These are phyloP conservation scores for Ciona savignyi DNA, from an alignment of 23 tunicate species.

Conservation along the genomic window DNA sequence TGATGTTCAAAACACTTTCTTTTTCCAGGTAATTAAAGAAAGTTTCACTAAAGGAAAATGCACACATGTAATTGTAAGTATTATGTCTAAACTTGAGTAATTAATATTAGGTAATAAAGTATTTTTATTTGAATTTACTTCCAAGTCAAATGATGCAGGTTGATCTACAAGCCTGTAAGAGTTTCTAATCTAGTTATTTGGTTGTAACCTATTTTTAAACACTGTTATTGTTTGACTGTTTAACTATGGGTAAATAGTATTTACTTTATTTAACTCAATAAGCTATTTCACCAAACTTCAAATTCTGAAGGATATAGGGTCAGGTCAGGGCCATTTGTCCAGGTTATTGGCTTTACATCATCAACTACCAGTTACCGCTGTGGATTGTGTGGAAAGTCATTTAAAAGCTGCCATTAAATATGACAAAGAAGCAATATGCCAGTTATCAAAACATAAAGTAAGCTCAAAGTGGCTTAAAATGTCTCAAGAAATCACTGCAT, in stretches of 20 bases:
- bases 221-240: not conserved
- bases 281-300: too few relatives aligned
- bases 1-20: too few relatives aligned
- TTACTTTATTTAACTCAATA: too few relatives aligned
- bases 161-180: too few relatives aligned
- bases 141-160: too few relatives aligned
- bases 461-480: too few relatives aligned
- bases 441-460: not conserved
- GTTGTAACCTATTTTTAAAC: not conserved
- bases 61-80: not conserved
- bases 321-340: constrained; percentile 78
- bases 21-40: not conserved
- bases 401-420: constrained; percentile 19
- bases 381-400: constrained; percentile 16
- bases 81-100: not conserved
- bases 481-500: too few relatives aligned
- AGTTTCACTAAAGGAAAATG: not conserved
- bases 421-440: constrained; percentile 15
- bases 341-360: constrained; percentile 27
- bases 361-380: constrained; percentile 27
- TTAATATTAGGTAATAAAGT: too few relatives aligned
- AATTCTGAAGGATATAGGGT: constrained; percentile 68
- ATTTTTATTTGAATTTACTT: too few relatives aligned
- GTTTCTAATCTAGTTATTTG: not conserved
- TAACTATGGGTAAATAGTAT: not conserved